These are phyloP conservation scores for Trogon melanurus DNA, from an alignment of 2,113 vertebrate genomes.

Conservation along the genomic window DNA sequence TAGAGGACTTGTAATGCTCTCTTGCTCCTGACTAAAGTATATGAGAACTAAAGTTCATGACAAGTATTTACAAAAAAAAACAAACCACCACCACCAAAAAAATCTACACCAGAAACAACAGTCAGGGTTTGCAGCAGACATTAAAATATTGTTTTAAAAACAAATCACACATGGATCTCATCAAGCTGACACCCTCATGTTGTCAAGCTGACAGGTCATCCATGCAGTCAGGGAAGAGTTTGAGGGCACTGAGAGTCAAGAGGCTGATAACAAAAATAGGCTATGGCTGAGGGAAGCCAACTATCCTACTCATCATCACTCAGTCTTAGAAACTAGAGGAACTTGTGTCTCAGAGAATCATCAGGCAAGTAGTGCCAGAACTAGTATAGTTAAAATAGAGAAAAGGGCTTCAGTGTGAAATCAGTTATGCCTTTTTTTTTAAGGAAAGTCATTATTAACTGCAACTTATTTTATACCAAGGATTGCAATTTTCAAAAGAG, in stretches of 20 bases:
- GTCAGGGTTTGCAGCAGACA: background rate
- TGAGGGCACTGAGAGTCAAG: background rate
- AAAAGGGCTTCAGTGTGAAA: background rate
- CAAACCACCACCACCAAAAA: no score
- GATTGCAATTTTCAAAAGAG: background rate
- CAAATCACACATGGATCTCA: background rate
- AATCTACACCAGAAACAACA: background rate
- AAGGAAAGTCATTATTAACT: background rate
- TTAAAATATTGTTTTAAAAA: constrained; percentile 7
- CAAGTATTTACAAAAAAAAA: background rate
- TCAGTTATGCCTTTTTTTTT: background rate
- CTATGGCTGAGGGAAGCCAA: background rate
- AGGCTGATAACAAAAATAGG: background rate
- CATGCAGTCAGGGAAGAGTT: background rate
- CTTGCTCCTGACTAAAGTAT: background rate
- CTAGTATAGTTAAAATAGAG: background rate
- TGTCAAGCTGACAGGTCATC: background rate
- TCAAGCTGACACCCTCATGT: background rate
- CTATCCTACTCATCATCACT: background rate
- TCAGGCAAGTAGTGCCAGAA: background rate
- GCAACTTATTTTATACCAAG: background rate
- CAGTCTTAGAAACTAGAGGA: background rate
- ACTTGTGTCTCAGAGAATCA: background rate
- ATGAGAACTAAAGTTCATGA: background rate
- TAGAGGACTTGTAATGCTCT: background rate